A percentile compares a stretch with the other conserved stretches of the same genome.
Conservation (phyloP, 2,888 invertebrate genomes). For the Sphecodes monilicornis region DNA sequence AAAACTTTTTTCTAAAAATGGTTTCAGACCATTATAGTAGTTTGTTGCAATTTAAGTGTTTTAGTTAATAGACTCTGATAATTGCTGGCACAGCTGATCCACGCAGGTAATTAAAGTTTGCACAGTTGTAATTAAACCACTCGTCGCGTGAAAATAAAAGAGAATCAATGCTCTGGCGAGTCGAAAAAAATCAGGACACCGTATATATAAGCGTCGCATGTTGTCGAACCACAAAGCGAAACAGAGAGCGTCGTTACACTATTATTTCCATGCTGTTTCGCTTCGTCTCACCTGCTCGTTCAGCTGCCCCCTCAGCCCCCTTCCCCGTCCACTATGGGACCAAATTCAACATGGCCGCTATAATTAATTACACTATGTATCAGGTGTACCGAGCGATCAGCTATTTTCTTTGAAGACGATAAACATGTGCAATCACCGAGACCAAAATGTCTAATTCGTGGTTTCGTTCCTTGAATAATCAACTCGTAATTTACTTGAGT, state of each 20-base stretch:
- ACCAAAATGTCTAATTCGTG: neutral
- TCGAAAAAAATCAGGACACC: slow-evolving; percentile 51
- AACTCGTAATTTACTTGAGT: neutral
- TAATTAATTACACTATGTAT: slow-evolving; percentile 16
- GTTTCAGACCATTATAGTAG: neutral
- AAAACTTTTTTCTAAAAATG: neutral
- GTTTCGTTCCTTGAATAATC: neutral
- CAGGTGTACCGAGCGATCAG: neutral
- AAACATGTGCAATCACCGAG: neutral
- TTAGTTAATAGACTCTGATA: neutral
- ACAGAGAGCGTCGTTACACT: slow-evolving; percentile 80
- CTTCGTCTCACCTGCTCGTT: slow-evolving; percentile 74
- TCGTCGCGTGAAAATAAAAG: neutral
- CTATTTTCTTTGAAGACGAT: neutral
- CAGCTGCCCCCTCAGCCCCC: slow-evolving; percentile 46
- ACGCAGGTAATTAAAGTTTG: neutral
- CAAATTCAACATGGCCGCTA: slow-evolving; percentile 30
- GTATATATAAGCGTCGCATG: slow-evolving; percentile 75
- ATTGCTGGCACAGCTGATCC: neutral
- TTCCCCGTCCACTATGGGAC: slow-evolving; percentile 50
- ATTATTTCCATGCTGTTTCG: slow-evolving; percentile 77
- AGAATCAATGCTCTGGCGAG: neutral
- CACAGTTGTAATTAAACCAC: neutral
- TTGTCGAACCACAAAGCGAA: slow-evolving; percentile 79
- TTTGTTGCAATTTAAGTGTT: neutral